Evolutionary conservation across 1,140 invertebrate species (phyloP).

Genomic region (Zaprionus vittiger): DNA sequence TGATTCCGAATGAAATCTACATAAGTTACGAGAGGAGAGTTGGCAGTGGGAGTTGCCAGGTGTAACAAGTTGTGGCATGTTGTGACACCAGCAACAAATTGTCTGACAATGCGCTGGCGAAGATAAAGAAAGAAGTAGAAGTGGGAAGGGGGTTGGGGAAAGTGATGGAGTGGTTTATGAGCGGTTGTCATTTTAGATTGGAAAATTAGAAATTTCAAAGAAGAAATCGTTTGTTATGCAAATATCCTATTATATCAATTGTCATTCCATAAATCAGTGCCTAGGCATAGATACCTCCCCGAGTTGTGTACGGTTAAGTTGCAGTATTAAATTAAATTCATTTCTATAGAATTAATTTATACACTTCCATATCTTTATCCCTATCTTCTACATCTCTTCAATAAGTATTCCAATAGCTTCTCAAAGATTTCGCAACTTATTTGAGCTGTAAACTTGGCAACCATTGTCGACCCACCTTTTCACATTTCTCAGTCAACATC

Average conservation of each 20-base stretch:
- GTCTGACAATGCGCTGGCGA: slow-evolving; percentile 14
- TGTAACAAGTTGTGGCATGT: slow-evolving; percentile 55
- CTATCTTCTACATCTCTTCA: neutral
- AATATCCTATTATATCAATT: too few species aligned
- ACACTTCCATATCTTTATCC: neutral
- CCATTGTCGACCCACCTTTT: slow-evolving; percentile 15
- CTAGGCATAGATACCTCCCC: too few species aligned
- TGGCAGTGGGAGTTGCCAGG: slow-evolving; percentile 46
- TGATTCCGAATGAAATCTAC: slow-evolving; percentile 34
- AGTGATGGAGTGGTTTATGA: neutral
- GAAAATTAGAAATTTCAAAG: neutral
- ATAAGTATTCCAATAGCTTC: neutral
- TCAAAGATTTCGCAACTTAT: neutral
- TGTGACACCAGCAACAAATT: slow-evolving; percentile 58
- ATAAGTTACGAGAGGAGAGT: slow-evolving; percentile 24
- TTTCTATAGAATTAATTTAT: neutral
- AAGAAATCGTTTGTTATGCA: too few species aligned
- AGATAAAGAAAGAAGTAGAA: neutral
- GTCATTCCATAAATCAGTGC: too few species aligned
- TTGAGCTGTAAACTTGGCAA: neutral
- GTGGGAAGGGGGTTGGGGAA: neutral
- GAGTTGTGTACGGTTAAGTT: neutral
- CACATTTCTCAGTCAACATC: slow-evolving; percentile 40
- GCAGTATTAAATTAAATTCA: neutral
- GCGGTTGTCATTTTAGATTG: neutral